These are phyloP conservation scores for Phylloscopus trochiloides DNA, from an alignment of 2,113 vertebrate species.

Conservation along the genomic window DNA sequence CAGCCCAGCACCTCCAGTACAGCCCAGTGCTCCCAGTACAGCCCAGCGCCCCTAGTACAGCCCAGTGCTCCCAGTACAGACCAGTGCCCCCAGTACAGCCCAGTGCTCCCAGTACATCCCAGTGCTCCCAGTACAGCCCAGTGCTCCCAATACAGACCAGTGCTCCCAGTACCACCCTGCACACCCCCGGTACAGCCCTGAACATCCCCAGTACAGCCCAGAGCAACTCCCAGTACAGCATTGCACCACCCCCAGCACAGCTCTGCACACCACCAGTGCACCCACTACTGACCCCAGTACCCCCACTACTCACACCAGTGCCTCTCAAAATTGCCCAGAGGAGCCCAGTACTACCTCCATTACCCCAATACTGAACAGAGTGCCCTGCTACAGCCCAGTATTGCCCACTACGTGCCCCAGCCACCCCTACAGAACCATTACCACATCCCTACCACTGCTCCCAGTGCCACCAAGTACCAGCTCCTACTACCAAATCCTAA, in stretches of 20 bases:
- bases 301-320: background rate
- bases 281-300: background rate
- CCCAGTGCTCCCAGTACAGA: background rate
- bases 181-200: no score
- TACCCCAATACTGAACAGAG: background rate
- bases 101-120: background rate
- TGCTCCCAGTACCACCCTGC: no score
- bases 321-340: background rate
- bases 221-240: background rate
- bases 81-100: background rate
- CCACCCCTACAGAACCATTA: no score
- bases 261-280: fast-evolving
- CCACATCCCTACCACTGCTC: background rate
- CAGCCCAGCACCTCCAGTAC: background rate
- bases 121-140: no score
- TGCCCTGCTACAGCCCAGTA: background rate
- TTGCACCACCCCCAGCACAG: background rate
- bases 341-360: background rate
- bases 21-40: no score
- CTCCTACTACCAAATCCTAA: background rate
- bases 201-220: background rate
- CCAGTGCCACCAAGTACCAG: background rate
- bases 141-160: no score
- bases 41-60: no score
- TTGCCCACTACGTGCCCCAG: no score